These are phyloP conservation scores for Poecilia latipinna DNA, from an alignment of 2,113 vertebrate genomes.

Conservation along the genomic window DNA sequence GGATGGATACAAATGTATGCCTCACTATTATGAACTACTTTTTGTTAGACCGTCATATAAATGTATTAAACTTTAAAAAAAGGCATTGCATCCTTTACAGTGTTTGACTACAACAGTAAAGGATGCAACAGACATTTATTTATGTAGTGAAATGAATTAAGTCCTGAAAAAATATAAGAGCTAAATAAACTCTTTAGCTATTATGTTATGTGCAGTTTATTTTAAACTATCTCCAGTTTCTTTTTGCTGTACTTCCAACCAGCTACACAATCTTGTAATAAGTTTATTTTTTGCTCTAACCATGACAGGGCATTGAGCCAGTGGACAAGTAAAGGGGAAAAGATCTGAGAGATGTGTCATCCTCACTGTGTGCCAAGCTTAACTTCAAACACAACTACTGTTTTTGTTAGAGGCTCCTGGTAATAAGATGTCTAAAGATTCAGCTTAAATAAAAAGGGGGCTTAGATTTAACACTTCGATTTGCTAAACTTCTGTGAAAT, in stretches of 20 bases:
- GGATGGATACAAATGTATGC: too few relatives aligned
- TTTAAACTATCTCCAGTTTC: not conserved
- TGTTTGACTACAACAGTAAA: not conserved
- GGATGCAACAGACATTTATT: not conserved
- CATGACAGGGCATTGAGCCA: too few relatives aligned
- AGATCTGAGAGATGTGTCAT: too few relatives aligned
- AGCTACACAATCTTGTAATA: not conserved
- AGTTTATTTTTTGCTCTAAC: too few relatives aligned
- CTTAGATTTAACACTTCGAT: too few relatives aligned
- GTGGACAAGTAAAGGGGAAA: too few relatives aligned
- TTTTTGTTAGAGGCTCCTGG: not conserved
- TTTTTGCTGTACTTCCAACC: not conserved
- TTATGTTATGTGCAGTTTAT: not conserved
- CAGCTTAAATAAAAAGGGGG: not conserved
- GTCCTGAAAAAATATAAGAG: not conserved
- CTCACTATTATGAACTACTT: too few relatives aligned
- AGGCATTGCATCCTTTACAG: not conserved
- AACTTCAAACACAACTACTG: not conserved
- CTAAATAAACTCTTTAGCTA: too few relatives aligned
- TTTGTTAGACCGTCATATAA: too few relatives aligned
- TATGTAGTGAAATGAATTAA: not conserved
- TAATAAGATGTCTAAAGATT: not conserved
- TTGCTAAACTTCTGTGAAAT: too few relatives aligned
- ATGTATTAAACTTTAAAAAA: too few relatives aligned
- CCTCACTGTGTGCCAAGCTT: too few relatives aligned